Evolutionary conservation across 1,140 invertebrate species (phyloP), one percentile per base, ranked within the genome.

Genomic region (Ceratoteleas bidentatus): DNA sequence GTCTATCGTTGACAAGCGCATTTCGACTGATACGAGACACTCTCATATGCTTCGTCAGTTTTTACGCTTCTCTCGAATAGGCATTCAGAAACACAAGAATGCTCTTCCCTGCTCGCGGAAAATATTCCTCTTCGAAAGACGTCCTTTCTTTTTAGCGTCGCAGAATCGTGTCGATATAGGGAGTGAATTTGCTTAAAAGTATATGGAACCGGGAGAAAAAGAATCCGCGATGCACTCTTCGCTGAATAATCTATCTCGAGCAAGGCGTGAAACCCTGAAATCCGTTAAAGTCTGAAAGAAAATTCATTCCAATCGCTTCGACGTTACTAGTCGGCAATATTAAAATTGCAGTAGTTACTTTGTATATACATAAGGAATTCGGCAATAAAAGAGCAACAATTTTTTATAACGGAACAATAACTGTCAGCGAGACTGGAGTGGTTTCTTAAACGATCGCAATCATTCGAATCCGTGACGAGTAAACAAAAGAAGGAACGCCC

Each of bases 141-240:
- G 76, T 84, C 81, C 62, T 84, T 84, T 81, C 82, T 81, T 84
- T 81, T 84, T 84, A 84, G 74, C 77, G 77, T 77, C 77, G 66
- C 62, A 45, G 53, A 81, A 78, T 58, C 82, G 77, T 72, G 72
- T 80, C 81, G 76, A 76, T 79, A 79, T 76, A 79, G 70, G 76
- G 81, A 78, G 81, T 83, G 81, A 83, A 83, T 83, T 83, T 83
- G 75, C 81, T 83, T 83, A 83, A 83, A 83, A 83, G 81, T 84
- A 84, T 79, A 84, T 79, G 73, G 72, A 73, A 72, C 56, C 68
- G 68, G 33, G 73, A 65, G 81, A 77, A 84, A 80, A 80, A 75
- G 81, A 84, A 84, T 84, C 73, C 72, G 68, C 76, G 73, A 80
- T 84, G 76, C 81, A 80, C 81, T 77, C 73, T 62, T 80, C 76